A percentile compares a stretch with the other conserved stretches of the same genome.
Conservation (phyloP, 2,797 vertebrate species). For the Scyliorhinus canicula region DNA sequence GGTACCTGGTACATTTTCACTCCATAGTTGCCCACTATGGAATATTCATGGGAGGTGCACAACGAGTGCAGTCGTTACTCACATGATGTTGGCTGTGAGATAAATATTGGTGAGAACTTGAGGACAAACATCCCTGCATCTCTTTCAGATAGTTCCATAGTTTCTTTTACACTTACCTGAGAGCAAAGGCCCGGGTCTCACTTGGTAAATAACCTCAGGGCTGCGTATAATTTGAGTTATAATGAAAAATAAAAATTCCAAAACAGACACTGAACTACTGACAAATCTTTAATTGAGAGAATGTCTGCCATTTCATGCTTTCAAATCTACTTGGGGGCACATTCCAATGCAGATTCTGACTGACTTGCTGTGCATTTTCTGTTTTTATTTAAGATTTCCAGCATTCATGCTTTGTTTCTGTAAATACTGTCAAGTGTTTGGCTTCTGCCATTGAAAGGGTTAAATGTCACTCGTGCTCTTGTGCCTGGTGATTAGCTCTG, state of each 20-base stretch:
- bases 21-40: too few species aligned
- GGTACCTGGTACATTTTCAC: too few species aligned
- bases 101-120: neutral
- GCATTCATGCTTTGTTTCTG: neutral
- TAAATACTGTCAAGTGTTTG: neutral
- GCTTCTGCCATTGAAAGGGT: conserved; percentile 30
- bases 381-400: neutral
- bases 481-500: conserved; percentile 33
- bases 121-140: neutral
- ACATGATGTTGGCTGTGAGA: neutral
- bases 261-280: neutral
- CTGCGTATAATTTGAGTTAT: neutral
- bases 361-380: neutral
- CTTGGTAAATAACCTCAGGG: neutral
- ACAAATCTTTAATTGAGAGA: neutral
- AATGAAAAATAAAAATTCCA: neutral
- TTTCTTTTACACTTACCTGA: neutral
- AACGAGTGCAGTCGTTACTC: neutral
- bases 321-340: neutral
- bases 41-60: too few species aligned
- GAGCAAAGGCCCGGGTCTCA: neutral
- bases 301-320: neutral
- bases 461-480: conserved; percentile 19
- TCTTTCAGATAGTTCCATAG: neutral
- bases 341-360: neutral